A percentile compares a stretch with the other conserved stretches of the same genome.
Conservation (phyloP, 2,113 vertebrate species). For the Ammodytes marinus region DNA sequence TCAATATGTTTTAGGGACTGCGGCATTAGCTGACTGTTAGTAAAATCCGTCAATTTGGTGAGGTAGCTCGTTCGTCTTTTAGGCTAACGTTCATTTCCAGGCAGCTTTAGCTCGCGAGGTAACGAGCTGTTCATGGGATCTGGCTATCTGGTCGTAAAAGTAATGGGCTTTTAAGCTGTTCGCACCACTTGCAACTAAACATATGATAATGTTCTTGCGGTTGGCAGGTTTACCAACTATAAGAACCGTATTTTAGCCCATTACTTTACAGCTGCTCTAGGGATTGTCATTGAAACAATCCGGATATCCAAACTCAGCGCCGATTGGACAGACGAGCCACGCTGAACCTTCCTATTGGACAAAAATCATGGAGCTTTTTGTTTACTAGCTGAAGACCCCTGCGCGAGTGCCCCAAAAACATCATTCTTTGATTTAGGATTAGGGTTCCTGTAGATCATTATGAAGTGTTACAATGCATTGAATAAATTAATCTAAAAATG, state of each 20-base stretch:
- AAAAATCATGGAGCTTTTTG: conserved; percentile 21
- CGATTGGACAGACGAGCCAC: conserved; percentile 82
- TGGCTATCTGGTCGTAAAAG: not conserved
- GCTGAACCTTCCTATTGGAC: conserved; percentile 81
- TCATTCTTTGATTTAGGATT: not conserved
- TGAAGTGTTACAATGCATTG: too few species aligned
- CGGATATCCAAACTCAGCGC: conserved; percentile 56
- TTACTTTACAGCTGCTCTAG: not conserved
- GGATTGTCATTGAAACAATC: conserved; percentile 37
- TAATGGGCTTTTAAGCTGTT: not conserved
- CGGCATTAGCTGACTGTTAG: not conserved
- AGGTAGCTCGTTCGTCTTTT: conserved; percentile 52
- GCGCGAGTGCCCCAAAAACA: not conserved
- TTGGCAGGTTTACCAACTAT: not conserved
- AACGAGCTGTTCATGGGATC: not conserved
- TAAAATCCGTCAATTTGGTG: not conserved
- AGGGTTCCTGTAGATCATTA: too few species aligned
- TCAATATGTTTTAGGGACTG: not conserved
- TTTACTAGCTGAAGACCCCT: conserved; percentile 46
- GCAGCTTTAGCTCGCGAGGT: conserved; percentile 3
- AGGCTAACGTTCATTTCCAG: conserved; percentile 14
- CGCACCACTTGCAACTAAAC: not conserved
- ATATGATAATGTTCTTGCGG: rapidly evolving
- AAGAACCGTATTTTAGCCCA: not conserved
- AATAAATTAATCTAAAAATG: too few species aligned